Conservation (phyloP, 2,113 vertebrate genomes). For the Ctenodactylus gundi region DNA sequence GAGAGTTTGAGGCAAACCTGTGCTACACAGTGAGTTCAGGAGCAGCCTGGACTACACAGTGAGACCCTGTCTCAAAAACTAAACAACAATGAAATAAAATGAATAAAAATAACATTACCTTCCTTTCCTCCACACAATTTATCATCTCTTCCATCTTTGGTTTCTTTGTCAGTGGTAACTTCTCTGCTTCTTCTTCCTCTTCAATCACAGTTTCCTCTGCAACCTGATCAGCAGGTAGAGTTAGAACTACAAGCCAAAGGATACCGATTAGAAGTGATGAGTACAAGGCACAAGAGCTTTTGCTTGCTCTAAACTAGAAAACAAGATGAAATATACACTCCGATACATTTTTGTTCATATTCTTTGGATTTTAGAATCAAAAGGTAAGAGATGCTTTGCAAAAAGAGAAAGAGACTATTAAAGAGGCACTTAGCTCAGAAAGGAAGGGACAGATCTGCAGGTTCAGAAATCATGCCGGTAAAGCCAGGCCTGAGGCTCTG, state of each 20-base stretch:
- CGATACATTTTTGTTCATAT: not conserved
- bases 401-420: not conserved
- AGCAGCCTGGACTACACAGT: too few species aligned
- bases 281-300: not conserved
- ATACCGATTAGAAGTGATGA: constrained; percentile 59
- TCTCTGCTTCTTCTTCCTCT: constrained; percentile 70
- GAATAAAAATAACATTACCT: constrained; percentile 75
- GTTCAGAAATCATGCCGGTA: not conserved
- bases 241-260: constrained; percentile 85
- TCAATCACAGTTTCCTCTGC: constrained; percentile 87
- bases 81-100: too few species aligned
- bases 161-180: constrained; percentile 84
- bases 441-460: not conserved
- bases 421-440: not conserved
- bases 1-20: too few species aligned
- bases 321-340: constrained; percentile 9
- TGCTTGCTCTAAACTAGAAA: constrained; percentile 39
- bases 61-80: too few species aligned
- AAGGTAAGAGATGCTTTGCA: not conserved
- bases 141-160: constrained; percentile 79
- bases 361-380: constrained; percentile 37
- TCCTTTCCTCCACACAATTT: constrained; percentile 77
- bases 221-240: constrained; percentile 89
- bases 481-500: not conserved
- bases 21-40: too few species aligned